Percentiles rank a stretch among this genome's conserved stretches.
Conservation (phyloP, 1,140 invertebrate genomes). For the Bombus superbus region DNA sequence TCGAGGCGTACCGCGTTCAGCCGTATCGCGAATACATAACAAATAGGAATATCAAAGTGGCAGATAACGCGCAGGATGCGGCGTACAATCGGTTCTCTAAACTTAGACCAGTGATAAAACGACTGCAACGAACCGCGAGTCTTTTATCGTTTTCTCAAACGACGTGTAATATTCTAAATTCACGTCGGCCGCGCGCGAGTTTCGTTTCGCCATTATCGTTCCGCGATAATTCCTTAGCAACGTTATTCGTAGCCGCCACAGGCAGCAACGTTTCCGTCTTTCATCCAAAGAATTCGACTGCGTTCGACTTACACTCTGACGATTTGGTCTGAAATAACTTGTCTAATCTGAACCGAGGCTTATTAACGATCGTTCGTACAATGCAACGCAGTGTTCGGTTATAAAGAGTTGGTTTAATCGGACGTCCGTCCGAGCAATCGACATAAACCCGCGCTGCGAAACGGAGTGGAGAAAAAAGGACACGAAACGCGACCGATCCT, state of each 20-base stretch:
- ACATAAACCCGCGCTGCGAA: not conserved
- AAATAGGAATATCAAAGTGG: not conserved
- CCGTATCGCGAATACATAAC: not conserved
- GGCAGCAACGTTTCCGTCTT: too few species aligned
- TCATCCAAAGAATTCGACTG: not conserved
- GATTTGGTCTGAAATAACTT: not conserved
- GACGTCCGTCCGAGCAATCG: too few species aligned
- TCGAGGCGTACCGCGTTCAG: not conserved
- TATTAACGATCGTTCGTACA: not conserved
- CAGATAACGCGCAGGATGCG: conserved; percentile 9
- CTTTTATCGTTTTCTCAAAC: not conserved
- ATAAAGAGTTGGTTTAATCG: too few species aligned
- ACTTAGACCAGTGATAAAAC: not conserved
- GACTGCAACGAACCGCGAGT: too few species aligned
- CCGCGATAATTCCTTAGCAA: not conserved
- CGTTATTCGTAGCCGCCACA: not conserved
- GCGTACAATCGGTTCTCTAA: not conserved
- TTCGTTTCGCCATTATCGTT: not conserved
- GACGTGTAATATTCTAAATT: not conserved
- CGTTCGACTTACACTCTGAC: not conserved
- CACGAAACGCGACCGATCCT: not conserved
- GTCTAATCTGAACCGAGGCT: too few species aligned
- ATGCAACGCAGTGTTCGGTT: not conserved
- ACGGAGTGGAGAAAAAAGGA: not conserved
- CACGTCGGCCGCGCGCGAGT: not conserved